Percentiles rank a stretch among this genome's conserved stretches.
Evolutionary conservation across 2,113 vertebrate species (phyloP).

Genomic region (Ageneiosus marmoratus): DNA sequence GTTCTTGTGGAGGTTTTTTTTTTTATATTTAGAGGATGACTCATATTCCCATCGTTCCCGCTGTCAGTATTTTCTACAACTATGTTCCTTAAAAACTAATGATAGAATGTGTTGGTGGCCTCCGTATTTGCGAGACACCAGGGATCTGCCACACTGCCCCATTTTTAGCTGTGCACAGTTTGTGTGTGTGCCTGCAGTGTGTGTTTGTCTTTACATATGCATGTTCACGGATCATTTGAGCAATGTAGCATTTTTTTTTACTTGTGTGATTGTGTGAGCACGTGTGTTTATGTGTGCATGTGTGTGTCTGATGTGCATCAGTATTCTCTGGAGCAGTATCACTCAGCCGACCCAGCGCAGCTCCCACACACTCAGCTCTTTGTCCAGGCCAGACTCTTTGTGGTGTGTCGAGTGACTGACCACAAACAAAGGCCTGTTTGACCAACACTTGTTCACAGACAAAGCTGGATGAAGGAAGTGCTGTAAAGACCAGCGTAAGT

Average conservation of each 20-base stretch:
- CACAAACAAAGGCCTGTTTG: slow-evolving; percentile 80
- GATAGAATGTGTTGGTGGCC: slow-evolving; percentile 20
- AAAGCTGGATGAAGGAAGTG: slow-evolving; percentile 75
- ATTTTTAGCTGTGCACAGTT: slow-evolving; percentile 25
- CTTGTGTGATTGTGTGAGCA: not conserved
- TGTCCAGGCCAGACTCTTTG: slow-evolving; percentile 71
- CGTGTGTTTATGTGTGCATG: slow-evolving; percentile 1
- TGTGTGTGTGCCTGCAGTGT: slow-evolving; percentile 22
- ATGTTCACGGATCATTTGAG: slow-evolving; percentile 27
- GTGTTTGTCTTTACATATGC: slow-evolving; percentile 10
- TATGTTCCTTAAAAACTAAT: slow-evolving; percentile 24
- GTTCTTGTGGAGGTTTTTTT: not conserved
- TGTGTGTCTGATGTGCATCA: slow-evolving; percentile 42
- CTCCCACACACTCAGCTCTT: slow-evolving; percentile 68
- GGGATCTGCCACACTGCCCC: slow-evolving; percentile 20
- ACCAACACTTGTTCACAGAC: slow-evolving; percentile 76
- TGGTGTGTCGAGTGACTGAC: slow-evolving; percentile 74
- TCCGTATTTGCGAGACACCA: slow-evolving; percentile 7
- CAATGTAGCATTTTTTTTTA: not conserved
- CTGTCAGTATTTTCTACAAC: slow-evolving; percentile 13
- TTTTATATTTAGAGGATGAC: not conserved
- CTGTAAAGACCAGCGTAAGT: slow-evolving; percentile 58
- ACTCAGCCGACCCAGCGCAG: slow-evolving; percentile 62
- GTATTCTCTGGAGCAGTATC: slow-evolving; percentile 53
- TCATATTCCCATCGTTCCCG: not conserved